Evolutionary conservation across 37 sponge, comb jelly and placozoan species (phyloP).

Genomic region (Halichondria panicea): DNA sequence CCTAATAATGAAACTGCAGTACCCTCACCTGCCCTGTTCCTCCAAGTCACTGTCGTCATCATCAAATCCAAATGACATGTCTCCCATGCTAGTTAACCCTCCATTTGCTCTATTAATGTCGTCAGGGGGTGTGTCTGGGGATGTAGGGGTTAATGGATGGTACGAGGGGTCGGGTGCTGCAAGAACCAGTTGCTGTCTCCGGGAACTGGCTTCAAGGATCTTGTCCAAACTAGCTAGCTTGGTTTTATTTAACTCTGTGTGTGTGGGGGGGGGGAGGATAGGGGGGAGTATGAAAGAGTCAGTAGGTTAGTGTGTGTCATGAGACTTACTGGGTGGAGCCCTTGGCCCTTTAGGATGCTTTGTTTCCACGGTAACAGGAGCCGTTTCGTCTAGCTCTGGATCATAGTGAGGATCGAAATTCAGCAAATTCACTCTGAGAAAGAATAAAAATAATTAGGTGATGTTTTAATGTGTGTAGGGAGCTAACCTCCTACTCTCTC

Average conservation of each 20-base stretch:
- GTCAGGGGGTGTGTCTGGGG: too few species aligned
- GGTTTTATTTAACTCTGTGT: slow-evolving; percentile 6
- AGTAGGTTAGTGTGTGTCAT: too few species aligned
- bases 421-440: slow-evolving; percentile 1
- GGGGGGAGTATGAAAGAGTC: not conserved
- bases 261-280: not conserved
- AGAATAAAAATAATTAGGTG: not conserved
- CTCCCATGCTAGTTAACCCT: not conserved
- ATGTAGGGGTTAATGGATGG: too few species aligned
- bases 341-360: too few species aligned
- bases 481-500: slow-evolving; percentile 39
- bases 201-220: slow-evolving; percentile 11
- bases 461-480: too few species aligned
- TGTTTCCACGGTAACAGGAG: not conserved
- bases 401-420: not conserved
- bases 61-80: not conserved
- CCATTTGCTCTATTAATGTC: too few species aligned
- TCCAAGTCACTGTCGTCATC: slow-evolving; percentile 10
- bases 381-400: slow-evolving; percentile 2
- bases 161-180: too few species aligned
- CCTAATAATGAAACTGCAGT: too few species aligned
- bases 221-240: slow-evolving; percentile 48
- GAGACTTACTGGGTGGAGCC: not conserved
- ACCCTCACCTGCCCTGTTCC: too few species aligned
- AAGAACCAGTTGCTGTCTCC: slow-evolving; percentile 21